Percentiles rank a stretch among this genome's conserved stretches.
Conservation (phyloP, 2,797 vertebrate species). For the Lithobates sylvaticus region DNA sequence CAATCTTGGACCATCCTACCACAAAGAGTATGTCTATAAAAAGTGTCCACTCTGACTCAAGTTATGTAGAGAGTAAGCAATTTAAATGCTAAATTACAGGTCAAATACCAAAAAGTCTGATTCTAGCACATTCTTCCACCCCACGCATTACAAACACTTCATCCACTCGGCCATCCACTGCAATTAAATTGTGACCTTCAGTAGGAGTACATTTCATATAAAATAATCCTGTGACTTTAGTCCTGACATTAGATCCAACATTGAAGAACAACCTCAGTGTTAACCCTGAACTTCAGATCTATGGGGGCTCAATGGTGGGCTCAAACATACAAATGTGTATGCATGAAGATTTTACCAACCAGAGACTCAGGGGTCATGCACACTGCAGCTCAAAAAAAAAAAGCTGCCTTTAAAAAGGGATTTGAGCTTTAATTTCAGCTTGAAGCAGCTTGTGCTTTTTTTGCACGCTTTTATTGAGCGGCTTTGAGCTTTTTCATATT, state of each 20-base stretch:
- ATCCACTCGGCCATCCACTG: neutral
- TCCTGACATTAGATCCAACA: neutral
- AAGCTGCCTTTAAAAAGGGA: too few relatives aligned
- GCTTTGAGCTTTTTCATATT: too few relatives aligned
- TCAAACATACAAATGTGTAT: too few relatives aligned
- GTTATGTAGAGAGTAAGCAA: slow-evolving; percentile 30
- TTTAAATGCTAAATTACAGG: slow-evolving; percentile 29
- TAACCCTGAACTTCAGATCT: too few relatives aligned
- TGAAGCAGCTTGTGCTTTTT: too few relatives aligned
- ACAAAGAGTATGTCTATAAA: neutral
- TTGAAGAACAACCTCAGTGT: neutral
- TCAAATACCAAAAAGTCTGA: neutral
- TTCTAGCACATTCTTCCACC: slow-evolving; percentile 3
- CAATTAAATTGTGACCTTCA: neutral
- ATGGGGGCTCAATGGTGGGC: too few relatives aligned
- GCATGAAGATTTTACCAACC: too few relatives aligned
- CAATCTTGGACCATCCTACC: neutral
- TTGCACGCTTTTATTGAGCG: too few relatives aligned
- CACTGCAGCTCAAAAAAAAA: too few relatives aligned
- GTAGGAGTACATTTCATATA: neutral
- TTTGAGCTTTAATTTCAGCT: too few relatives aligned
- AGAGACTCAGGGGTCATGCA: too few relatives aligned
- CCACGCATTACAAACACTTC: neutral
- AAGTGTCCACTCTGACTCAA: neutral
- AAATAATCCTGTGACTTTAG: neutral